Base-by-base conservation (phyloP, 2,113 vertebrate genomes). In the Caretta caretta region DNA sequence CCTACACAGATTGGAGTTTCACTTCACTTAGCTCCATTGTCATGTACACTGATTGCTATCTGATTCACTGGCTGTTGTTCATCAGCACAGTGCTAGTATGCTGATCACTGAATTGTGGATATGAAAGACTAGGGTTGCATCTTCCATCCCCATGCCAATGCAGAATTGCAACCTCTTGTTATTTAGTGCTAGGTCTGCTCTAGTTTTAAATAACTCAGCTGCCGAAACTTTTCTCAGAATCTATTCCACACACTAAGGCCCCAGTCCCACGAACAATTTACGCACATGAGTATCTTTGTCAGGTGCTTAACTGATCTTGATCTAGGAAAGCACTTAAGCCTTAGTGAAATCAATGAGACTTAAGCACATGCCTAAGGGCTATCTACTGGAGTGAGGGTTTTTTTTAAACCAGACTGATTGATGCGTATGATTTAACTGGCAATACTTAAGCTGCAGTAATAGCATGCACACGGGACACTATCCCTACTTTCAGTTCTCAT, bases 191-290 rank as follows among this genome's bases (percentile, higher is more conserved):
- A 86, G 94, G 91, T 93, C 75, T 93, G 94, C 92, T 96, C 94
- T 91, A 94, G 95, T 96, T 95, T 96, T 96, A 82, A 72, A 72
- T 72, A 72, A 38, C n/a, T n/a, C 65, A 72, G 17, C 65, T 72
- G n/a, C 9, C 38, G 65, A 72, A 72, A 88, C 91, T 97, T 95
- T 96, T 96, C 95, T 96, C 89, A 94, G 90, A 94, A 91, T 92
- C 95, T 83, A 93, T 95, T 92, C 57, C 95, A 97, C 93, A 91
- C 89, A 93, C 92, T 81, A 90, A 92, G 89, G 96, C 93, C 95
- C 97, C 96, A 96, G 96, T 96, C 93, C 96, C 89, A 96, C 95
- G 96, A 97, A 97, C 96, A 97, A 97, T 96, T 96, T 97, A 97
- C 65, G 92, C 94, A 94, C 84, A 93, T 59, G n/a, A 96, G 87